Evolutionary conservation across 2,888 invertebrate species (phyloP).

Genomic region (Apomyelois bistriatella): DNA sequence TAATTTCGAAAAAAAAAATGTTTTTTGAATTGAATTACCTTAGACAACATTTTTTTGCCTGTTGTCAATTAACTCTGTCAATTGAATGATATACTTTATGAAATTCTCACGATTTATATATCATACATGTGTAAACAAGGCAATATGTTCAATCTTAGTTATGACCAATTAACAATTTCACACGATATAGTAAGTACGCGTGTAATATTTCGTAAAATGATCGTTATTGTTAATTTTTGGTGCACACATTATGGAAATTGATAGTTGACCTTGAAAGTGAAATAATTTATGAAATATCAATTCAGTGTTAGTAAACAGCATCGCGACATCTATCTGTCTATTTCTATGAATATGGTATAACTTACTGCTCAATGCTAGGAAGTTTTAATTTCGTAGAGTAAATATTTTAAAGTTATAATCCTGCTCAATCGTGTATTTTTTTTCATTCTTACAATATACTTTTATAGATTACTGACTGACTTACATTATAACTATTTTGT

Average conservation of each 20-base stretch:
- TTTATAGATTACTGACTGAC: too few species aligned
- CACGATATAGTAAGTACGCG: conserved; percentile 10
- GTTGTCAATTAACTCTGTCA: background rate
- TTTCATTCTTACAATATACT: too few species aligned
- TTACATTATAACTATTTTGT: too few species aligned
- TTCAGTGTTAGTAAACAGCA: too few species aligned
- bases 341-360: too few species aligned
- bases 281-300: background rate
- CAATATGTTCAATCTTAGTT: conserved; percentile 30
- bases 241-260: background rate
- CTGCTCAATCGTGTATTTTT: too few species aligned
- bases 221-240: background rate
- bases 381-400: too few species aligned
- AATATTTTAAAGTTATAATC: too few species aligned
- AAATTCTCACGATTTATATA: conserved; percentile 40
- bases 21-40: background rate
- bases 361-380: too few species aligned
- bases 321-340: too few species aligned
- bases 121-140: conserved; percentile 29
- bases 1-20: too few species aligned
- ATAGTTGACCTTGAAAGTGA: background rate
- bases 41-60: background rate
- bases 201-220: conserved; percentile 16
- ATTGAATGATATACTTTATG: conserved; percentile 32
- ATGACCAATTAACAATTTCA: conserved; percentile 26